Evolutionary conservation across 35 echinoderm and acorn worm species (phyloP), one percentile per base, ranked within the genome.

Genomic region (Nesometra sesokonis): DNA sequence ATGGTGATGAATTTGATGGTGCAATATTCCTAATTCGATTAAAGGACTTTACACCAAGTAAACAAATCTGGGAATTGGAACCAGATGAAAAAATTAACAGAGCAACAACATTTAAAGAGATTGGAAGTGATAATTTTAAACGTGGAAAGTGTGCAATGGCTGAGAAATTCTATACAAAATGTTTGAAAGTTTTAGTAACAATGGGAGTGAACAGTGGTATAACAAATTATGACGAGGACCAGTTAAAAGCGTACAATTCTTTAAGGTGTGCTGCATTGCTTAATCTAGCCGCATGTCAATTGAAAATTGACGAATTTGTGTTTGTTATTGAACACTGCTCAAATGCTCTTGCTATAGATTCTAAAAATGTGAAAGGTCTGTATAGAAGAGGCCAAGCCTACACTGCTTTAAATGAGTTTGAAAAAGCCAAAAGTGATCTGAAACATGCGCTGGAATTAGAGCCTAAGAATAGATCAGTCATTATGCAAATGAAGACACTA

Each of bases 261-360:
- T 21, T 93, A 17, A 91, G 91, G 35, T 82, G 85, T 76, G 32
- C 85, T 7, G 93, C 89, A 36, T 80, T 89, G 17, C 81, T 97
- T 11, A 97, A 97, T 78, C 36, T 97, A 7, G 89, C 95, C 33
- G 95, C 95, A 5, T 97, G 95, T 83, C 89, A 93, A 23, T 82
- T 97, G 27, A 97, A 93, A 78, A 30, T 37, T 8, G 47, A 91
- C 36, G 86, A 84, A 17, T 94, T 91, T 78, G 76, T 84, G 19
- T 87, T 89, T 85, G 95, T 93, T 23, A 84, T 94, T 34, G 84
- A 35, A 21, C 90, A 91, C 47, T 97, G 95, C 31, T 85, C 79
- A 0, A 86, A 82, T 37, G 95, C 95, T 47, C 82, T 97, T 8
- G 84, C 47, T 17, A 87, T 93, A 67, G 89, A 97, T 36, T 11